Conservation (phyloP, 2,888 invertebrate genomes). For the Amphipyra tragopoginis region DNA sequence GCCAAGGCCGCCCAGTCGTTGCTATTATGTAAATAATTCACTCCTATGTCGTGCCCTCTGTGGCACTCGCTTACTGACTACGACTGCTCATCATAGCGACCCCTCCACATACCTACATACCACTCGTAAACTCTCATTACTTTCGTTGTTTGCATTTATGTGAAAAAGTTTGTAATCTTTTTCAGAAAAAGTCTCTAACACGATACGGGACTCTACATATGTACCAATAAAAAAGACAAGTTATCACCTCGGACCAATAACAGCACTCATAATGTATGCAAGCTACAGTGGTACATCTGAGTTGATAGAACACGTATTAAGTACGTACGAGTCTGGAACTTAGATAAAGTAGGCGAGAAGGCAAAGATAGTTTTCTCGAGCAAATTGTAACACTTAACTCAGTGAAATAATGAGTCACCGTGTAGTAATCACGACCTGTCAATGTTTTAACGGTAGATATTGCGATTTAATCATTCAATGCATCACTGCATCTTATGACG, state of each 20-base stretch:
- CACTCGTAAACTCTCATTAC: constrained; percentile 29
- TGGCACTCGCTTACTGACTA: constrained; percentile 47
- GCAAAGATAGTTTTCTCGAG: constrained; percentile 25
- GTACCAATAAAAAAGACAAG: constrained; percentile 24
- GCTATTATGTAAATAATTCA: constrained; percentile 84
- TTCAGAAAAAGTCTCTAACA: constrained; percentile 6
- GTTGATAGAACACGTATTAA: constrained; percentile 55
- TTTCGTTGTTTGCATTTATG: constrained; percentile 20
- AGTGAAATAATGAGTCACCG: constrained; percentile 46
- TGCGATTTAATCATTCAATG: constrained; percentile 34
- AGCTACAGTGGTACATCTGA: constrained; percentile 35
- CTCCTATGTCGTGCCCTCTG: constrained; percentile 63
- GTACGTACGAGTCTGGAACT: constrained; percentile 50
- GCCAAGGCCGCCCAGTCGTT: constrained; percentile 81
- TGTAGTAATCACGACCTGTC: constrained; percentile 42
- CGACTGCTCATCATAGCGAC: constrained; percentile 45
- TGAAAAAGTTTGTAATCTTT: background rate
- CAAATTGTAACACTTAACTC: constrained; percentile 51
- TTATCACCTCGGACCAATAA: constrained; percentile 34
- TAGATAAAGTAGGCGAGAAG: constrained; percentile 45
- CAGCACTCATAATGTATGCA: constrained; percentile 43
- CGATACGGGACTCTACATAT: constrained; percentile 19
- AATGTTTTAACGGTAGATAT: constrained; percentile 41
- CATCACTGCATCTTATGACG: constrained; percentile 1
- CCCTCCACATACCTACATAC: constrained; percentile 42